phyloP scores from a whole-genome alignment of 2,888 invertebrate species.

The Drosophila histrio region DNA sequence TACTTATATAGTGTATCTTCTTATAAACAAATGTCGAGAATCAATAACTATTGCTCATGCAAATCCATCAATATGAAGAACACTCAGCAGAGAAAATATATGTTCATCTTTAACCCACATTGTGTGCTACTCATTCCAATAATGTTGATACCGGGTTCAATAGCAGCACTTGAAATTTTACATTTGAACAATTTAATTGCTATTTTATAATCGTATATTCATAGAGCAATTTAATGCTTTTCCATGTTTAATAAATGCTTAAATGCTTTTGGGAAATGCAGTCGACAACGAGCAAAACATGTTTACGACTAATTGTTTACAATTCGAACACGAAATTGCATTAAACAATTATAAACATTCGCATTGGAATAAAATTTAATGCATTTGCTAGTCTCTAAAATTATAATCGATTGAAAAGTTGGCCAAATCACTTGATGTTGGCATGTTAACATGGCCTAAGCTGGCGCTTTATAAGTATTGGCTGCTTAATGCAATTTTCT shows the following conservation, averaged over 20 bases:
- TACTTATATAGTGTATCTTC: neutral
- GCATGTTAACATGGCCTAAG: slow-evolving; percentile 18
- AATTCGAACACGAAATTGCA: slow-evolving; percentile 34
- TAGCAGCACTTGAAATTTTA: slow-evolving; percentile 31
- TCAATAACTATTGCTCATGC: neutral
- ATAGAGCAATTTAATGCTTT: slow-evolving; percentile 32
- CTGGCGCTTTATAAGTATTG: slow-evolving; percentile 4
- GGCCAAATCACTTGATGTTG: slow-evolving; percentile 20
- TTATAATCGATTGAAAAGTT: slow-evolving; percentile 13
- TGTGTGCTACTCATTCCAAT: neutral
- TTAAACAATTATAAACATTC: slow-evolving; percentile 17
- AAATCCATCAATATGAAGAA: too few relatives aligned
- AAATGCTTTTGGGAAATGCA: slow-evolving; percentile 42
- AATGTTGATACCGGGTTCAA: neutral
- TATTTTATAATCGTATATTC: slow-evolving; percentile 23
- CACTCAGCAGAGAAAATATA: neutral
- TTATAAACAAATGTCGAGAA: neutral
- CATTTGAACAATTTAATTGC: slow-evolving; percentile 20
- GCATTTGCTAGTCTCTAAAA: neutral
- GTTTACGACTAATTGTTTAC: slow-evolving; percentile 18
- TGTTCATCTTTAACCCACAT: neutral
- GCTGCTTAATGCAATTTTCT: slow-evolving; percentile 59
- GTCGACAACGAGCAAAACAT: slow-evolving; percentile 2
- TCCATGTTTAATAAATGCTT: slow-evolving; percentile 47
- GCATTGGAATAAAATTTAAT: slow-evolving; percentile 8